Evolutionary conservation across 2,888 invertebrate genomes (phyloP).

Genomic region (Argyra leucocephala): DNA sequence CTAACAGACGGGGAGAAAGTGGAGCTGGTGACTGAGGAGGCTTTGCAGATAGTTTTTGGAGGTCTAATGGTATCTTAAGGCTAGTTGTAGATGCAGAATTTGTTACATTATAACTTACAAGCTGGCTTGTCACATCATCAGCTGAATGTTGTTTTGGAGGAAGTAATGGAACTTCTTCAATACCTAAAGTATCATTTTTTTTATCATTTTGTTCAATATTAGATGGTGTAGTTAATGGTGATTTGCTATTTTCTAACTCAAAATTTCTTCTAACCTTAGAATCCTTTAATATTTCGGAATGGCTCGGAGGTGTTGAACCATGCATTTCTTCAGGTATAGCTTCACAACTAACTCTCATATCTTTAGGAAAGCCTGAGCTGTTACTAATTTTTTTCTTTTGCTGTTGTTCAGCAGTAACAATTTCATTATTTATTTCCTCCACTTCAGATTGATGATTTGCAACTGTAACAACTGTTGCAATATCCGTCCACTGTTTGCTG

Average conservation of each 20-base stretch:
- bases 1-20: constrained; percentile 44
- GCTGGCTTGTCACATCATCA: constrained; percentile 36
- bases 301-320: constrained; percentile 61
- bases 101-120: constrained; percentile 29
- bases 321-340: constrained; percentile 84
- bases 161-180: constrained; percentile 21
- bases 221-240: background rate
- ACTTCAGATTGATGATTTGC: constrained; percentile 13
- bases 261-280: constrained; percentile 28
- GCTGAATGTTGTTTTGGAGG: constrained; percentile 43
- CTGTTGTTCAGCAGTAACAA: constrained; percentile 27
- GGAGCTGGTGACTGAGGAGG: constrained; percentile 58
- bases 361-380: constrained; percentile 52
- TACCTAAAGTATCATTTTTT: background rate
- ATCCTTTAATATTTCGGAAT: constrained; percentile 36
- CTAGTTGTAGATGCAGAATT: constrained; percentile 35
- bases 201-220: background rate
- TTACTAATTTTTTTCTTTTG: constrained; percentile 45
- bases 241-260: constrained; percentile 9
- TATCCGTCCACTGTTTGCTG: background rate
- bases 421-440: constrained; percentile 26
- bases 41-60: constrained; percentile 44
- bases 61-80: constrained; percentile 31
- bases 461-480: constrained; percentile 12
- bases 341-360: constrained; percentile 77